Base-by-base conservation (phyloP, 2,797 vertebrate species). In the Hoplostethus mediterraneus region DNA sequence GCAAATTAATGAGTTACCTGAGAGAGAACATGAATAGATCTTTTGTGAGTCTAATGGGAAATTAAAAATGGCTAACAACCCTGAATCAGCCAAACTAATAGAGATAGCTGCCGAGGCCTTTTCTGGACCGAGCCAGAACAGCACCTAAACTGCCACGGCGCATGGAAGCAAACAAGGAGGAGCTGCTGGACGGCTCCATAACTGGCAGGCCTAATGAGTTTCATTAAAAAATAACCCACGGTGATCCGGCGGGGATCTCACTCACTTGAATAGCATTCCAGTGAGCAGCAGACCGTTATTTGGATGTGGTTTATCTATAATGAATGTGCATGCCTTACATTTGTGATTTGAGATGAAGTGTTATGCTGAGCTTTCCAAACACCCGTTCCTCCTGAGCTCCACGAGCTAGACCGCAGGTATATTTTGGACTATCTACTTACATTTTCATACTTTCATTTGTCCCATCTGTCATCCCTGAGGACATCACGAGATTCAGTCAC, bases 1-100 rank as follows among this genome's bases (percentile, higher is more conserved):
- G 87, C 88, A 94, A 93, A 95, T 95, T 94, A 95, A 94, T 92
- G 92, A 92, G 89, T 92, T 92, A 93, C 91, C 92, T 93, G 89
- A 87, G 89, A 93, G 89, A 83, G 86, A 90, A 89, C 83, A 85
- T 79, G 84, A 87, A 90, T 87, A 81, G 86, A 90, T 88, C 73
- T 89, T 90, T 86, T 86, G 87, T 86, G 82, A 69, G 83, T 87
- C 92, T 92, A 78, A 92, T 90, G 92, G 91, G 93, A 93, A 94
- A 94, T 93, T 90, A 93, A 93, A 89, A 94, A 92, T 91, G 89
- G 89, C 91, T 94, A 95, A 93, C 87, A 87, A 89, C 81, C 84
- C 88, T 86, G 90, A 91, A 88, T 92, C 87, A 87, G 85, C 89
- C 86, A 88, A 89, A 87, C 82, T 90, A 92, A 94, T 87, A 67